These are phyloP conservation scores for Nautilus pompilius DNA, from an alignment of 1,140 invertebrate species.

Conservation along the genomic window DNA sequence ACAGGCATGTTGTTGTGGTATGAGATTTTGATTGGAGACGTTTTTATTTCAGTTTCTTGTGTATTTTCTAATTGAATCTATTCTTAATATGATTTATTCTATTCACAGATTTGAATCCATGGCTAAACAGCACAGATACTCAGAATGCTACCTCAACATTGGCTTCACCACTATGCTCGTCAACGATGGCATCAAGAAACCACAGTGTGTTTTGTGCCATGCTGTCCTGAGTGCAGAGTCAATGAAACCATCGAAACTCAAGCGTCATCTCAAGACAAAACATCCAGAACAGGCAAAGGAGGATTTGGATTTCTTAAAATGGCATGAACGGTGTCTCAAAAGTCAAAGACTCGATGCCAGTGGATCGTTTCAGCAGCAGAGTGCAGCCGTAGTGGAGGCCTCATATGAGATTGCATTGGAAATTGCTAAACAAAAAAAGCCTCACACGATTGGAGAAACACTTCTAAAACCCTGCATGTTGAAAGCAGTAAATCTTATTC, in stretches of 20 bases:
- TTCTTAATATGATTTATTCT: too few relatives aligned
- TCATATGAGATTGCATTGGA: constrained; percentile 1
- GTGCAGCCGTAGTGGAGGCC: constrained; percentile 1
- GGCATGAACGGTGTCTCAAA: background rate
- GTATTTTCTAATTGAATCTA: too few relatives aligned
- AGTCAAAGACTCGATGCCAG: background rate
- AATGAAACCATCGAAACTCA: constrained; percentile 2
- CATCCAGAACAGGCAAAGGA: constrained; percentile 1
- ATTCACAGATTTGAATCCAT: too few relatives aligned
- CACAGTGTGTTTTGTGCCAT: background rate
- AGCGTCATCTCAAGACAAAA: background rate
- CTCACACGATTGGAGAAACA: background rate
- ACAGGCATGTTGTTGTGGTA: too few relatives aligned
- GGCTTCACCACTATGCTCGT: too few relatives aligned
- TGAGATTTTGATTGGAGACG: too few relatives aligned
- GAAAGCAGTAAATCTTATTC: background rate
- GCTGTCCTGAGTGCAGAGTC: background rate
- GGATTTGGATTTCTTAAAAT: background rate
- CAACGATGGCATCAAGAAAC: background rate
- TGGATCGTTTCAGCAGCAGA: background rate
- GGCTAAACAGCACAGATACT: too few relatives aligned
- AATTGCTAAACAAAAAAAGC: background rate
- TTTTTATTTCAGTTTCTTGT: too few relatives aligned
- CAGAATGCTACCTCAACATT: too few relatives aligned
- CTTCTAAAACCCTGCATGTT: background rate